These are phyloP conservation scores for Hypotaenidia philippensis DNA, from an alignment of 2,797 vertebrate species.

Conservation along the genomic window DNA sequence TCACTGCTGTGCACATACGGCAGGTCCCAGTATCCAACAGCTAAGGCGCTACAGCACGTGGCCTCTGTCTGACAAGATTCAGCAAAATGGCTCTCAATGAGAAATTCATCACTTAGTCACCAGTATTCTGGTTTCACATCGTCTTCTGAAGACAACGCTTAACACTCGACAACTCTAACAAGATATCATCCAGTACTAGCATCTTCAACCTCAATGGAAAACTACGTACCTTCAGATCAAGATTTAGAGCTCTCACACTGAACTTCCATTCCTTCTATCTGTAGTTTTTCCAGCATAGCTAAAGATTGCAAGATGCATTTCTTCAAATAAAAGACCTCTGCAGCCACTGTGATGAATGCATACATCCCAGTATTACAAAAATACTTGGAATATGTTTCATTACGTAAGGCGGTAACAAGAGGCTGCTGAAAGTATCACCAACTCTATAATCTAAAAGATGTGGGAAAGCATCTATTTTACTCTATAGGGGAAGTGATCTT, in stretches of 20 bases:
- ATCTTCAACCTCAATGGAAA: not conserved
- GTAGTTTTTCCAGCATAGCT: not conserved
- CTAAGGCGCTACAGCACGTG: fast-evolving
- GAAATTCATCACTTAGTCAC: not conserved
- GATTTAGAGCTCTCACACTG: not conserved
- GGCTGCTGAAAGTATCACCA: not conserved
- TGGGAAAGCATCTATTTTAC: not conserved
- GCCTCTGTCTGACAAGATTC: not conserved
- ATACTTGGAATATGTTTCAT: not conserved
- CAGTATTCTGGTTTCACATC: not conserved
- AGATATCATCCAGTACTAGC: not conserved
- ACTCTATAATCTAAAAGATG: not conserved
- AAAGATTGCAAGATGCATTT: not conserved
- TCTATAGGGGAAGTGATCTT: not conserved
- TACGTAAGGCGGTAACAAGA: not conserved
- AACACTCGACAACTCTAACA: not conserved
- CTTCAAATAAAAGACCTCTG: not conserved
- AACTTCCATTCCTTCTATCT: not conserved
- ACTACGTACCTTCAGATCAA: not conserved
- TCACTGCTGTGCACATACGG: not conserved
- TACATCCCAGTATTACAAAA: not conserved
- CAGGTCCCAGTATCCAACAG: not conserved
- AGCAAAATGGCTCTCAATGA: not conserved
- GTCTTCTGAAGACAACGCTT: not conserved
- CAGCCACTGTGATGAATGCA: not conserved